Conservation (phyloP, 2,113 vertebrate species). For the Thamnaconus septentrionalis region DNA sequence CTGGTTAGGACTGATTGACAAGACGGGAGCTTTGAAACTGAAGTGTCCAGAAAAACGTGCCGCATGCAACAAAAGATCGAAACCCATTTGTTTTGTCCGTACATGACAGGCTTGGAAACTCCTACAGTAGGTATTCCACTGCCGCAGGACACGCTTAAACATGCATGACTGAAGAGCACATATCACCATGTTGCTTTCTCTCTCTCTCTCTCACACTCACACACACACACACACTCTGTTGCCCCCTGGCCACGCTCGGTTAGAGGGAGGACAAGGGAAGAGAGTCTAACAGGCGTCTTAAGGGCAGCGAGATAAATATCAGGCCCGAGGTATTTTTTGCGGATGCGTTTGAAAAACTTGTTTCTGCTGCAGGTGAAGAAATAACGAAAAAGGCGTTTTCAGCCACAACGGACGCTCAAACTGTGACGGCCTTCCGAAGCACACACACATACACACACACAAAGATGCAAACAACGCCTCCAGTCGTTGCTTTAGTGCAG, state of each 20-base stretch:
- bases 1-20: no score
- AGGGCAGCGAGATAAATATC: constrained; percentile 44
- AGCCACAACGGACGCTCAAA: background rate
- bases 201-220: background rate
- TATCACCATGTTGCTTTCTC: constrained; percentile 24
- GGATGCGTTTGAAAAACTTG: constrained; percentile 19
- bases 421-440: no score
- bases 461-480: no score
- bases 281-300: constrained; percentile 31
- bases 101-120: constrained; percentile 18
- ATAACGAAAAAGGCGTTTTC: constrained; percentile 21
- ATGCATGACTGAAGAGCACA: constrained; percentile 37
- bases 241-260: constrained; percentile 23
- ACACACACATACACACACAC: no score
- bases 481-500: no score
- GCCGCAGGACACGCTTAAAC: constrained; percentile 42
- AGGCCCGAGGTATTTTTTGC: constrained; percentile 28
- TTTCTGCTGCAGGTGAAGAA: constrained; percentile 21
- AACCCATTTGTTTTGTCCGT: background rate
- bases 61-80: background rate
- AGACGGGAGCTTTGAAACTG: no score
- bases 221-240: constrained; percentile 9
- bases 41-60: background rate
- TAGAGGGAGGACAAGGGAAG: constrained; percentile 16
- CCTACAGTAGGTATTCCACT: constrained; percentile 4